Conservation (phyloP, 1,140 invertebrate species). For the Eriocheir sinensis region DNA sequence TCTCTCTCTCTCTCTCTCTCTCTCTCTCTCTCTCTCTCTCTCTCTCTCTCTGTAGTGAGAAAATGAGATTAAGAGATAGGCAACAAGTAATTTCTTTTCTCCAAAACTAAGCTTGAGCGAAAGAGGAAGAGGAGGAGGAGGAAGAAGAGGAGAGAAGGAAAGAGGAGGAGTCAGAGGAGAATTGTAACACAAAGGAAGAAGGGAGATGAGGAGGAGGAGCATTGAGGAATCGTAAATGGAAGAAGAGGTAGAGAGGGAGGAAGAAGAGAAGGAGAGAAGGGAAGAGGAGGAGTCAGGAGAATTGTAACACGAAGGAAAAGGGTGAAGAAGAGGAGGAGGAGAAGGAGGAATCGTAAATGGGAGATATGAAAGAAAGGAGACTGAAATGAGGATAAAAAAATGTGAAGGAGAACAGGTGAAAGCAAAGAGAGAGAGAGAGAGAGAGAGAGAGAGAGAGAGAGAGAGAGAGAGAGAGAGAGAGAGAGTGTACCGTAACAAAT, state of each 20-base stretch:
- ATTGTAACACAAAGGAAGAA: not conserved
- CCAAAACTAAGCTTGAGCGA: not conserved
- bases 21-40: not conserved
- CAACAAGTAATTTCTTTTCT: not conserved
- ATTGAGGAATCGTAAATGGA: too few relatives aligned
- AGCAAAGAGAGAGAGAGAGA: too few relatives aligned
- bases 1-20: not conserved
- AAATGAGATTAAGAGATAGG: not conserved
- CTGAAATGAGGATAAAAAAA: too few relatives aligned
- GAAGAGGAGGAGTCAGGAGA: too few relatives aligned
- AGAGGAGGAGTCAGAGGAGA: not conserved
- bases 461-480: too few relatives aligned
- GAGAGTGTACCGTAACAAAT: too few relatives aligned
- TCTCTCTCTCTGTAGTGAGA: not conserved
- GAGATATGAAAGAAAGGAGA: too few relatives aligned
- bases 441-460: too few relatives aligned
- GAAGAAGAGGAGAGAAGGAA: not conserved
- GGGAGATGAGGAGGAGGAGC: slow-evolving; percentile 32
- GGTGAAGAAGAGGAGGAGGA: not conserved
- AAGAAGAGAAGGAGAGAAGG: too few relatives aligned
- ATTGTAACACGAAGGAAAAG: too few relatives aligned
- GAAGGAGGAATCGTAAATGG: not conserved
- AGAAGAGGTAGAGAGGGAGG: too few relatives aligned
- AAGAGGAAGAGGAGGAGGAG: slow-evolving; percentile 27
- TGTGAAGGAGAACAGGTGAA: too few relatives aligned